phyloP scores from a whole-genome alignment of 2,113 vertebrate genomes.

The Lepisosteus osseus region DNA sequence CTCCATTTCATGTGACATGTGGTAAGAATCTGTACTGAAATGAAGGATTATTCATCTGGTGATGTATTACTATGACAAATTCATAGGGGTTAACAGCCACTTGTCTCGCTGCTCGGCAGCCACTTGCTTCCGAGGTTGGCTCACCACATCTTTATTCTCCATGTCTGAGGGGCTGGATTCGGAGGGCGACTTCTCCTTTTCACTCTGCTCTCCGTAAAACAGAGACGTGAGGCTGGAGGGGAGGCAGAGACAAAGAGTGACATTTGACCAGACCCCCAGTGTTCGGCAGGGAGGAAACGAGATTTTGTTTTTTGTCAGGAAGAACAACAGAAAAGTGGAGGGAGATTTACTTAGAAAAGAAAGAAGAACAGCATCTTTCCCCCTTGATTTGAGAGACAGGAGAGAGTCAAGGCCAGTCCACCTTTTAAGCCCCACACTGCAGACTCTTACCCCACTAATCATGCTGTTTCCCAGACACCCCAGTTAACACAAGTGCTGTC shows the following conservation, averaged over 20 bases:
- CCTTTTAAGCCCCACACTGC: too few species aligned
- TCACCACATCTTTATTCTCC: conserved; percentile 86
- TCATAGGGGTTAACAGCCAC: background rate
- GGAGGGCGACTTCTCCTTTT: conserved; percentile 91
- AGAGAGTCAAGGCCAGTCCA: too few species aligned
- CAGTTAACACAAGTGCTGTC: too few species aligned
- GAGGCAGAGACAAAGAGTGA: background rate
- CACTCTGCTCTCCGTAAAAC: conserved; percentile 91
- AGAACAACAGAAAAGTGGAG: too few species aligned
- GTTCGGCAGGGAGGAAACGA: background rate
- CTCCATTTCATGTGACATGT: conserved; percentile 22
- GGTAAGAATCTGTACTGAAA: background rate
- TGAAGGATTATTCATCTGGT: background rate
- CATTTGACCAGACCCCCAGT: background rate
- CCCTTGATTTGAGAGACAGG: too few species aligned
- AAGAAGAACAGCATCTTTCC: too few species aligned
- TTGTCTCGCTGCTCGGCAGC: background rate
- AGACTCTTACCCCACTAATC: too few species aligned
- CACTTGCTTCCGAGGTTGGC: conserved; percentile 19
- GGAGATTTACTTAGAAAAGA: too few species aligned
- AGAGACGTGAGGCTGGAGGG: conserved; percentile 82
- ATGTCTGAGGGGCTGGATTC: conserved; percentile 84
- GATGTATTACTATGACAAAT: background rate
- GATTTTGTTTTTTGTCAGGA: background rate
- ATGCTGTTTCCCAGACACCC: too few species aligned